Percentiles rank a stretch among this genome's conserved stretches.
Conservation (phyloP, 2,113 vertebrate species). For the Collichthys lucidus region DNA sequence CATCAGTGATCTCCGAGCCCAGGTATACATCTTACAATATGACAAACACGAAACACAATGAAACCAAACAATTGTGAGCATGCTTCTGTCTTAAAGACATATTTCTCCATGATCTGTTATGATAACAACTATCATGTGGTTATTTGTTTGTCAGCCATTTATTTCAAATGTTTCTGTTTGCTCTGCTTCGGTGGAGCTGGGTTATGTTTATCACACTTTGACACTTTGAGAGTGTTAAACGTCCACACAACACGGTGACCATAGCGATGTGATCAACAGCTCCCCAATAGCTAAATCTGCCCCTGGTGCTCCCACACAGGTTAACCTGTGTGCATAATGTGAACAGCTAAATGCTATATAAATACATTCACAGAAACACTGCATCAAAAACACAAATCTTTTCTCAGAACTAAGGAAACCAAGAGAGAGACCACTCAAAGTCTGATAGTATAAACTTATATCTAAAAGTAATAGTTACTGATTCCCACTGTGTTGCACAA, state of each 20-base stretch:
- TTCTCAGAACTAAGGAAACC: background rate
- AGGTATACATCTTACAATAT: conserved; percentile 49
- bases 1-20: conserved; percentile 83
- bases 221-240: background rate
- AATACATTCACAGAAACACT: background rate
- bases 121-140: background rate
- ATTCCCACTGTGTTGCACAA: background rate
- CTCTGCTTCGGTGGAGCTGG: background rate
- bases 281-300: background rate
- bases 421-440: background rate
- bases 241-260: background rate
- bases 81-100: background rate
- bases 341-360: background rate
- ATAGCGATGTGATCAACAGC: too few relatives aligned
- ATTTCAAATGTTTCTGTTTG: background rate
- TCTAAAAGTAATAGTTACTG: too few relatives aligned
- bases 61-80: too few relatives aligned
- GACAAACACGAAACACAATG: background rate
- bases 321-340: background rate
- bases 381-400: background rate
- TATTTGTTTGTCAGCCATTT: background rate
- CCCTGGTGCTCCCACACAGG: background rate
- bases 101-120: too few relatives aligned
- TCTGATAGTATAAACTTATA: too few relatives aligned
- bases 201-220: background rate